Evolutionary conservation across 2,113 vertebrate genomes (phyloP), one percentile per base, ranked within the genome.

Genomic region (Colius striatus): DNA sequence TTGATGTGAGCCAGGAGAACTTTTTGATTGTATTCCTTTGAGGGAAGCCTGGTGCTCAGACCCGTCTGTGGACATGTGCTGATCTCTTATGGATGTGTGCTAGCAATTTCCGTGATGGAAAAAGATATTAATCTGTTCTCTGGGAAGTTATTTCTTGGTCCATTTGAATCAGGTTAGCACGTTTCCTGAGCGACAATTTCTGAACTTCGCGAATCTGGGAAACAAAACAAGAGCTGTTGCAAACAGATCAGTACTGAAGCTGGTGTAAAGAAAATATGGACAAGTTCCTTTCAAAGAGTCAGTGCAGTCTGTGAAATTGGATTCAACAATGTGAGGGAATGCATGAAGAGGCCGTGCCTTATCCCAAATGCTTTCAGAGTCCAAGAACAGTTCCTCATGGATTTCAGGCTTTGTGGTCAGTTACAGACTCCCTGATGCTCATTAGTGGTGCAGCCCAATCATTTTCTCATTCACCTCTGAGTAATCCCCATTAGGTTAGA

Each of bases 341-440:
- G 77, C 67, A 34, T 13, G 62, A n/a, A 60, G 80, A 75, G 53
- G 48, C 75, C 1, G 5, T 85, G 83, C 43, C 82, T 88, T 68
- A 91, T 80, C 68, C 80, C 67, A 68, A 19, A 43, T 2, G 1
- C 58, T 86, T 84, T 17, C 34, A 2, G 53, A 48, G 45, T 4
- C 14, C 0, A 0, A 48, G 61, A 89, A 10, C 2, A 1, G 57
- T 57, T 0, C 1, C 63, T 91, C 26, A 2, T 0, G 20, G 87
- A 43, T 92, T 91, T 83, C 32, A 36, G 65, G 67, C 72, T 83
- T 55, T 68, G 50, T 1, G 0, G 26, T 38, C 45, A 1, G 82
- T 43, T 53, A 45, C 34, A 41, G 27, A 16, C 76, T 60, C n/a
- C 0, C 53, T 13, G 45, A 7, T 34, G 62, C 13, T 26, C 53